A percentile compares a stretch with the other conserved stretches of the same genome.
Evolutionary conservation across 2,113 vertebrate species (phyloP).

Genomic region (Talpa occidentalis): DNA sequence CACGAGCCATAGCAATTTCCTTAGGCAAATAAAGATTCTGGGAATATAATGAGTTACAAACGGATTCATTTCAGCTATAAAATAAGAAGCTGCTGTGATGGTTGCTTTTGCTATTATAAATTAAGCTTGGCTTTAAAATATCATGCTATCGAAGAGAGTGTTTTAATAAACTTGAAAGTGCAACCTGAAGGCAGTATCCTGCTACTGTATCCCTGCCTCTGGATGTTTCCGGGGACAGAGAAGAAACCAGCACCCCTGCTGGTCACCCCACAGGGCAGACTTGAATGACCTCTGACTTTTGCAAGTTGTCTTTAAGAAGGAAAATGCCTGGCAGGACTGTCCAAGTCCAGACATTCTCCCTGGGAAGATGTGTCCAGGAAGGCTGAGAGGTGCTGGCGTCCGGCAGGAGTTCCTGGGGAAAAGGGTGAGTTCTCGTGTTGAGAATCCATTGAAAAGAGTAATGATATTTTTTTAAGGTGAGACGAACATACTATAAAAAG

Average conservation of each 20-base stretch:
- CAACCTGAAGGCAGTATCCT: background rate
- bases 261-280: background rate
- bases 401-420: background rate
- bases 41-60: constrained; percentile 52
- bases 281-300: background rate
- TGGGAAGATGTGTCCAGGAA: background rate
- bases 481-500: background rate
- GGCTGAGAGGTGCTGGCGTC: background rate
- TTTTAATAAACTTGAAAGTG: constrained; percentile 21
- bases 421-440: background rate
- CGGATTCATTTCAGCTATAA: constrained; percentile 51
- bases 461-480: background rate
- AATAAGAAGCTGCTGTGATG: constrained; percentile 58
- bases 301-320: background rate
- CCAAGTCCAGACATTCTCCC: background rate
- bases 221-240: background rate
- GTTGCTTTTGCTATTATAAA: constrained; percentile 43
- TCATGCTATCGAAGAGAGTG: background rate
- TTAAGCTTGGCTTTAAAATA: constrained; percentile 54
- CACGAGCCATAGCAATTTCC: background rate
- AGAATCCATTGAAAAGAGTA: background rate
- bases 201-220: background rate
- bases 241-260: background rate
- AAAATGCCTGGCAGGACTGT: background rate
- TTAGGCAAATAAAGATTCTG: constrained; percentile 53